Conservation (phyloP, 2,113 vertebrate species). For the Kobus ellipsiprymnus region DNA sequence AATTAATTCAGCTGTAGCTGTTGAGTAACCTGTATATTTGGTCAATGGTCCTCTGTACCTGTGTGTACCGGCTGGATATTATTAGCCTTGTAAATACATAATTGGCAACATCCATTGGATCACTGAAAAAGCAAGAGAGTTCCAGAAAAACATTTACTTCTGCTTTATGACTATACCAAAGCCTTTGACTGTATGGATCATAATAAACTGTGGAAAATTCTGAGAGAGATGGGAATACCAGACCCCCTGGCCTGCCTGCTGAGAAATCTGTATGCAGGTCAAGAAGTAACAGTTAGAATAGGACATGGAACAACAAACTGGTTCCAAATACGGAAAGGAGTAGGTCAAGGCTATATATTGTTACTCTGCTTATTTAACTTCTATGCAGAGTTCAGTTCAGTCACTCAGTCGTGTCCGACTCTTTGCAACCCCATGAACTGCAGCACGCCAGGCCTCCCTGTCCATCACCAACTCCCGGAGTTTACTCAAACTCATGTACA, state of each 20-base stretch:
- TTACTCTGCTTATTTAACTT: background rate
- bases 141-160: background rate
- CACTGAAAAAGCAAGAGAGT: background rate
- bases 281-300: background rate
- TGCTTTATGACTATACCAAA: background rate
- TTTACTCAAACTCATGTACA: background rate
- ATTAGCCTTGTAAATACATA: background rate
- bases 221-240: background rate
- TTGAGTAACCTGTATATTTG: background rate
- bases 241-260: background rate
- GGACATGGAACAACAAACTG: background rate
- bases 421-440: background rate
- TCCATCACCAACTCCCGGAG: background rate
- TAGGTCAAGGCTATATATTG: background rate
- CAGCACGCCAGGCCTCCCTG: background rate
- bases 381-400: background rate
- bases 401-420: background rate
- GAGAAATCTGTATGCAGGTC: background rate
- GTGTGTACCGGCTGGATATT: background rate
- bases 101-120: background rate
- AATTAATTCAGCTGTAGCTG: background rate
- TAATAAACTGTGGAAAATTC: background rate
- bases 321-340: background rate
- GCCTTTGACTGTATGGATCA: background rate
- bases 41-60: background rate